phyloP scores from a whole-genome alignment of 2,113 vertebrate species.

The Hippopotamus amphibius region DNA sequence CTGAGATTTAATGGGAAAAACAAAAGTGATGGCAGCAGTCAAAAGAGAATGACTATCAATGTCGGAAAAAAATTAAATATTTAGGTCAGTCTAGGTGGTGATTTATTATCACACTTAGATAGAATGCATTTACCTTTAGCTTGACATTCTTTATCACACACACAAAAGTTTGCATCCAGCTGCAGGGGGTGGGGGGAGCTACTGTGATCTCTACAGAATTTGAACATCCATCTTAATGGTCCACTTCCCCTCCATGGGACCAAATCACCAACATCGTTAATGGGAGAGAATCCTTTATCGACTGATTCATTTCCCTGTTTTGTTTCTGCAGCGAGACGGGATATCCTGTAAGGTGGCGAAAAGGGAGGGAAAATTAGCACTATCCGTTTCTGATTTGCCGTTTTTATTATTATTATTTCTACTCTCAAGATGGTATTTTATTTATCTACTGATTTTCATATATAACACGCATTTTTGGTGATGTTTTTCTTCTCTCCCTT shows the following conservation, averaged over 20 bases:
- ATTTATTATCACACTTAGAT: constrained; percentile 76
- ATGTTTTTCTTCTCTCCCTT: neutral
- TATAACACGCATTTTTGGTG: constrained; percentile 32
- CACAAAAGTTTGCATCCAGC: constrained; percentile 72
- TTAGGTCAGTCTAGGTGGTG: constrained; percentile 61
- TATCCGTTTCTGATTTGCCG: constrained; percentile 87
- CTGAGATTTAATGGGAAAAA: constrained; percentile 44
- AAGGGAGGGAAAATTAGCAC: constrained; percentile 85
- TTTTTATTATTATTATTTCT: constrained; percentile 76
- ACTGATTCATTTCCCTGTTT: constrained; percentile 93
- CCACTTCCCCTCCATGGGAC: constrained; percentile 88
- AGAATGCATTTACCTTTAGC: constrained; percentile 80
- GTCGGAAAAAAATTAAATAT: constrained; percentile 76
- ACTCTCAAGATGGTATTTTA: constrained; percentile 73
- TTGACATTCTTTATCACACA: constrained; percentile 80
- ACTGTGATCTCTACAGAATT: constrained; percentile 82
- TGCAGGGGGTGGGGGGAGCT: constrained; percentile 73
- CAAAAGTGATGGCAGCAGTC: neutral
- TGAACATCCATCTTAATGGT: constrained; percentile 87
- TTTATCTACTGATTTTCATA: constrained; percentile 72
- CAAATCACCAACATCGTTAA: constrained; percentile 88
- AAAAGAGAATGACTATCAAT: constrained; percentile 8
- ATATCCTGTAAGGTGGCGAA: constrained; percentile 90
- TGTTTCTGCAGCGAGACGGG: constrained; percentile 91
- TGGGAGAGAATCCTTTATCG: constrained; percentile 89